Evolutionary conservation across 2,113 vertebrate genomes (phyloP).

Genomic region (Tachycineta bicolor): DNA sequence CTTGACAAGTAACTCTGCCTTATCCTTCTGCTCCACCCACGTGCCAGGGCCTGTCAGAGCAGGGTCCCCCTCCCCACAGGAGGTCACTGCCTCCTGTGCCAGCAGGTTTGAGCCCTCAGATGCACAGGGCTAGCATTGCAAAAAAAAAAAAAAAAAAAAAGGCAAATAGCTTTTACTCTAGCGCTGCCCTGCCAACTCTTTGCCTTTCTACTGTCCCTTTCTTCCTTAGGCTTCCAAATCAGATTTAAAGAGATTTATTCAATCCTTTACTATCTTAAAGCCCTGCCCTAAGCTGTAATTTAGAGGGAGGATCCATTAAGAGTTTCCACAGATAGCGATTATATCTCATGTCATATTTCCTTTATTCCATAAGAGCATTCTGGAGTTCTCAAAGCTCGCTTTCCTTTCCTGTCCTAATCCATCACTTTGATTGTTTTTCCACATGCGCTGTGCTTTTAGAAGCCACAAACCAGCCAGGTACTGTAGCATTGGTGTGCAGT

Average conservation of each 20-base stretch:
- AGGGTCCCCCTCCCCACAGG: neutral
- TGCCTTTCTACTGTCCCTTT: neutral
- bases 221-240: neutral
- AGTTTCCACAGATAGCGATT: neutral
- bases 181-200: neutral
- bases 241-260: neutral
- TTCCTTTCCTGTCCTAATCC: constrained; percentile 76
- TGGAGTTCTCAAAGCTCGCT: constrained; percentile 57
- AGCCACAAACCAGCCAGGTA: constrained; percentile 89
- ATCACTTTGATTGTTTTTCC: constrained; percentile 80
- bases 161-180: neutral
- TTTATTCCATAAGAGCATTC: constrained; percentile 61
- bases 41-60: neutral
- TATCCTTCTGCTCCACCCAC: neutral
- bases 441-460: constrained; percentile 85
- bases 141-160: neutral
- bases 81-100: neutral
- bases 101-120: neutral
- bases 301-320: constrained; percentile 4
- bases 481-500: constrained; percentile 78
- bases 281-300: neutral
- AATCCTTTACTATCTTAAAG: neutral
- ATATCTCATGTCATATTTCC: constrained; percentile 35
- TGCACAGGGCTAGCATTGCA: neutral
- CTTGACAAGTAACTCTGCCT: constrained; percentile 91